A percentile compares a stretch with the other conserved stretches of the same genome.
Conservation (phyloP, 2,888 invertebrate genomes). For the Drosophila bunnanda region DNA sequence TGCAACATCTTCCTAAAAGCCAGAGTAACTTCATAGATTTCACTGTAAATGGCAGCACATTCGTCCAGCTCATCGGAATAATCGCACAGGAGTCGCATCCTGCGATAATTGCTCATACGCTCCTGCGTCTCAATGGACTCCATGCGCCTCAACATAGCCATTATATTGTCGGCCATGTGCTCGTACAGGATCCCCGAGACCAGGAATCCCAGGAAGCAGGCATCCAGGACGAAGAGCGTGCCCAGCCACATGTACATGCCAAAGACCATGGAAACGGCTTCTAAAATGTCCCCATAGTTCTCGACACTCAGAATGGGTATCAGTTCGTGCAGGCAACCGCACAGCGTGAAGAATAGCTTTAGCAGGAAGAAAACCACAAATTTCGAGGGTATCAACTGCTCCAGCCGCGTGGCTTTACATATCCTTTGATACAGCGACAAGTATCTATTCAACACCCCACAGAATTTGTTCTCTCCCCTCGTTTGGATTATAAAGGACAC, state of each 20-base stretch:
- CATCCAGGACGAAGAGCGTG: constrained; percentile 69
- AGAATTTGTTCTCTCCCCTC: constrained; percentile 47
- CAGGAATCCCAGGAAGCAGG: constrained; percentile 75
- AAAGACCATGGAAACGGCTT: constrained; percentile 20
- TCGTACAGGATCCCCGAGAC: constrained; percentile 68
- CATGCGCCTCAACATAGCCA: constrained; percentile 61
- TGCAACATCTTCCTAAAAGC: constrained; percentile 70
- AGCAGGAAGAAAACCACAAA: constrained; percentile 57
- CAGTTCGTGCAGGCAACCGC: constrained; percentile 69
- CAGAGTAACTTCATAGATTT: constrained; percentile 64
- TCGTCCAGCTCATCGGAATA: constrained; percentile 74
- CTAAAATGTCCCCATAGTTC: not conserved
- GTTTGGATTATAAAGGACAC: constrained; percentile 65
- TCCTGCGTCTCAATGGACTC: constrained; percentile 55
- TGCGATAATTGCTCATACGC: constrained; percentile 54
- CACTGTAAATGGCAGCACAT: constrained; percentile 65
- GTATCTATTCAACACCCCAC: constrained; percentile 66
- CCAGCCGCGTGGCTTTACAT: constrained; percentile 27
- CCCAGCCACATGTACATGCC: constrained; percentile 76
- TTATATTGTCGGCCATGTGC: constrained; percentile 63
- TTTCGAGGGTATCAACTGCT: constrained; percentile 52
- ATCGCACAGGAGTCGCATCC: constrained; percentile 73
- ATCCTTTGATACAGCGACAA: constrained; percentile 60
- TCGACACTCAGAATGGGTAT: constrained; percentile 45
- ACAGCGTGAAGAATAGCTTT: constrained; percentile 62